Base-by-base conservation (phyloP, 2,888 invertebrate species). In the Calephelis perditalis region DNA sequence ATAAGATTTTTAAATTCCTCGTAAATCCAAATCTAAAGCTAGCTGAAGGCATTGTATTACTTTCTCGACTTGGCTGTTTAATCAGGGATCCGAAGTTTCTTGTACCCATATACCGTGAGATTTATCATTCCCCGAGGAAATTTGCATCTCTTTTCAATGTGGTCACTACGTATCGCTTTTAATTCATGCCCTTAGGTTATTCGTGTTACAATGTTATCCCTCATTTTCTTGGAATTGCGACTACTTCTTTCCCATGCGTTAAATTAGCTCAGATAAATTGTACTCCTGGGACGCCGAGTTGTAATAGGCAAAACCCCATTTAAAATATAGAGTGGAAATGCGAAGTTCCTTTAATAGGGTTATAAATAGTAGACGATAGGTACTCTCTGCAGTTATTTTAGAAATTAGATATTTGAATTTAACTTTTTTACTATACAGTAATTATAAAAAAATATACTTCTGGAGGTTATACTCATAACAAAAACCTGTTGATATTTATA, bases 51-150 rank as follows among this genome's bases (percentile, higher is more conserved):
- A 35, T 49, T 49, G 15, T 49, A 49, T 49, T 49, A 35, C 26
- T 11, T 52, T 52, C 52, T 35, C 10, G 35, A 35, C 52, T 52
- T 52, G 49, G 57, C 57, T 59, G 66, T 66, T 64, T 72, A 52
- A 52, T 52, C 52, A 52, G 15, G 26, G 73, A 73, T 72, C 68
- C 74, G 74, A 74, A 73, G 69, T 74, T 75, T 76, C 74, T 52
- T 52, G 52, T 52, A 52, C 35, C 79, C 81, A 77, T 82, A 84
- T 83, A 83, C 80, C 78, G 78, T 79, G 82, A 86, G 84, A 87
- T 87, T 86, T 88, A 86, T 77, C 73, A 73, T 73, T 72, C 86
- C 78, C 82, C 68, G 70, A 87, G 86, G 88, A 86, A 86, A 87
- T 86, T 81, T 79, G 77, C 76, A 69, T 74, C 71, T 75, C 72